These are phyloP conservation scores for Chaetogeoica ovagalla DNA, from an alignment of 2,888 invertebrate genomes.

Conservation along the genomic window DNA sequence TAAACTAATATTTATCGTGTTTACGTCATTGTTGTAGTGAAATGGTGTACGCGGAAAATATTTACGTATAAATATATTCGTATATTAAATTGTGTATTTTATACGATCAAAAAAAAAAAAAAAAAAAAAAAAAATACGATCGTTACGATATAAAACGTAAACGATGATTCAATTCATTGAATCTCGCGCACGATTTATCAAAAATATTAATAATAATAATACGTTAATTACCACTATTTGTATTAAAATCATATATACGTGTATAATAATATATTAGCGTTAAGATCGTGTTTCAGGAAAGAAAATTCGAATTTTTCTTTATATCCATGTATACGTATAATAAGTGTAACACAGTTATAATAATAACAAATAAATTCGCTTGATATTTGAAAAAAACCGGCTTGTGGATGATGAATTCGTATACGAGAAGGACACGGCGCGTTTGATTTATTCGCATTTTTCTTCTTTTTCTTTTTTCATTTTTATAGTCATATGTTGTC, in stretches of 20 bases:
- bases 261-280: neutral
- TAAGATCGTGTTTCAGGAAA: neutral
- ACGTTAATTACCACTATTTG: neutral
- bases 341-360: neutral
- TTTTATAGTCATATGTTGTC: neutral
- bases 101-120: too few species aligned
- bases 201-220: neutral
- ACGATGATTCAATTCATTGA: too few species aligned
- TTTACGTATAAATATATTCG: neutral
- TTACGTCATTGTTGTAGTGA: too few species aligned
- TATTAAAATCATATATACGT: neutral
- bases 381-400: slow-evolving; percentile 12
- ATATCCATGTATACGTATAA: neutral
- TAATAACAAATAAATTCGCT: neutral
- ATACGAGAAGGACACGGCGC: neutral
- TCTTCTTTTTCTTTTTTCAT: neutral
- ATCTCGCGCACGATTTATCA: too few species aligned
- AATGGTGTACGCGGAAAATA: too few species aligned
- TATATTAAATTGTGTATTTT: too few species aligned
- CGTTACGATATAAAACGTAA: too few species aligned
- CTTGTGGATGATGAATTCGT: slow-evolving; percentile 7
- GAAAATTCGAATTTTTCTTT: neutral
- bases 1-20: too few species aligned
- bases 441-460: slow-evolving; percentile 6
- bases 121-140: too few species aligned